phyloP scores from a whole-genome alignment of 2,113 vertebrate species.

The Ornithorhynchus anatinus region DNA sequence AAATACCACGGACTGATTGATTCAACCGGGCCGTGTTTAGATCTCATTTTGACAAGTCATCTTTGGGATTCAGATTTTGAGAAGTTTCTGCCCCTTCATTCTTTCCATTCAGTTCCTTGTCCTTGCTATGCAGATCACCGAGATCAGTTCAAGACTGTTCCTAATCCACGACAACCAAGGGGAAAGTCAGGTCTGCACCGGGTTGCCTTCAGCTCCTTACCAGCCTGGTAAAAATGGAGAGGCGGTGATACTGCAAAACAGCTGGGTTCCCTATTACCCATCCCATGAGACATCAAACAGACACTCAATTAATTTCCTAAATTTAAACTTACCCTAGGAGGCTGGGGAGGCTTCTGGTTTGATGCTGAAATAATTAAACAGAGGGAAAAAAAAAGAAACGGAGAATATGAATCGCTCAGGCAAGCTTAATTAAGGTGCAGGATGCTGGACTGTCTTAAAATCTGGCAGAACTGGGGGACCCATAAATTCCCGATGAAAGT shows the following conservation, averaged over 20 bases:
- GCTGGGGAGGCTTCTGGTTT: slow-evolving; percentile 73
- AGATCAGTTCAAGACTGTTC: too few relatives aligned
- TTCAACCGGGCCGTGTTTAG: too few relatives aligned
- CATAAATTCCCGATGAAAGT: not conserved
- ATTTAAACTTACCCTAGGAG: slow-evolving; percentile 78
- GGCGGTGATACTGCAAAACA: too few relatives aligned
- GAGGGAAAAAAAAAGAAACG: slow-evolving; percentile 30
- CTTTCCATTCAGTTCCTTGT: not conserved
- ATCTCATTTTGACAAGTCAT: too few relatives aligned
- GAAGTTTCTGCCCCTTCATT: not conserved
- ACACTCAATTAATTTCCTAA: slow-evolving; percentile 68
- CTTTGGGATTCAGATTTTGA: not conserved
- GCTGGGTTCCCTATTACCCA: slow-evolving; percentile 63
- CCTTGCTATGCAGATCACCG: too few relatives aligned
- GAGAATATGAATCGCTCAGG: slow-evolving; percentile 14
- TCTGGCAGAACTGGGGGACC: not conserved
- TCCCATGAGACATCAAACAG: slow-evolving; percentile 62
- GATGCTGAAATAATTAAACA: slow-evolving; percentile 64
- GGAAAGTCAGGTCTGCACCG: too few relatives aligned
- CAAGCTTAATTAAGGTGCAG: slow-evolving; percentile 2
- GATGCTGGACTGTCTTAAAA: slow-evolving; percentile 22
- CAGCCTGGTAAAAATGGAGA: too few relatives aligned
- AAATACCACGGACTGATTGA: too few relatives aligned
- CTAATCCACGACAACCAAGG: too few relatives aligned
- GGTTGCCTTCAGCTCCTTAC: too few relatives aligned